Conservation (phyloP, 2,888 invertebrate species). For the Tetanocera ferruginea region DNA sequence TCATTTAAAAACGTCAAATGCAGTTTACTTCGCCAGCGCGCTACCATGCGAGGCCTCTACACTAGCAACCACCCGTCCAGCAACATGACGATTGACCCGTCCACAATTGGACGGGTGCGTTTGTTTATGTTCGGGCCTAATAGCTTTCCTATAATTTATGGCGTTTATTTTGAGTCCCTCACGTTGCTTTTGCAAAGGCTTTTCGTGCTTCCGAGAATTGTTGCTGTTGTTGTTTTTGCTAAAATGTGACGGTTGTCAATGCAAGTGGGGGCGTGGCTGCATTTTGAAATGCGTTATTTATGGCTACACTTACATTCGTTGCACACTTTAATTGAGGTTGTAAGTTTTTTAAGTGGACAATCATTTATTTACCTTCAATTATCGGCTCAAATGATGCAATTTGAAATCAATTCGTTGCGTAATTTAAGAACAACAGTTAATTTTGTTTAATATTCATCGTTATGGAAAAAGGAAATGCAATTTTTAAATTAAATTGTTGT, state of each 20-base stretch:
- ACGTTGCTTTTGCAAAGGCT: background rate
- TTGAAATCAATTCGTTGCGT: background rate
- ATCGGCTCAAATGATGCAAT: background rate
- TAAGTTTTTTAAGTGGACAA: background rate
- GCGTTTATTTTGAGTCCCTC: constrained; percentile 4
- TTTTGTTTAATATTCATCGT: too few species aligned
- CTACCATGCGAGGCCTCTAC: background rate
- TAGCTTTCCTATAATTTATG: constrained; percentile 63
- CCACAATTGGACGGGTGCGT: constrained; percentile 26
- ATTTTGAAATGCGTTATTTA: background rate
- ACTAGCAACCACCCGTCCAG: background rate
- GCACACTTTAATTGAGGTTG: background rate
- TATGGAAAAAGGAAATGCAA: too few species aligned
- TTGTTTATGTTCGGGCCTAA: constrained; percentile 50
- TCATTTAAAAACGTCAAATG: constrained; percentile 62
- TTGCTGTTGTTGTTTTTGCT: background rate
- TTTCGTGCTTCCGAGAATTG: background rate
- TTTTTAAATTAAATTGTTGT: too few species aligned
- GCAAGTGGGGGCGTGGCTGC: background rate
- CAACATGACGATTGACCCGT: background rate
- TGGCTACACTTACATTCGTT: background rate
- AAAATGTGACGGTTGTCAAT: background rate
- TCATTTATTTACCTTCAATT: background rate
- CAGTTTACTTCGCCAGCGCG: constrained; percentile 43
- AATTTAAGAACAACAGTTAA: background rate